Conservation (phyloP, 2,888 invertebrate genomes). For the Hirtodrosophila histrioides region DNA sequence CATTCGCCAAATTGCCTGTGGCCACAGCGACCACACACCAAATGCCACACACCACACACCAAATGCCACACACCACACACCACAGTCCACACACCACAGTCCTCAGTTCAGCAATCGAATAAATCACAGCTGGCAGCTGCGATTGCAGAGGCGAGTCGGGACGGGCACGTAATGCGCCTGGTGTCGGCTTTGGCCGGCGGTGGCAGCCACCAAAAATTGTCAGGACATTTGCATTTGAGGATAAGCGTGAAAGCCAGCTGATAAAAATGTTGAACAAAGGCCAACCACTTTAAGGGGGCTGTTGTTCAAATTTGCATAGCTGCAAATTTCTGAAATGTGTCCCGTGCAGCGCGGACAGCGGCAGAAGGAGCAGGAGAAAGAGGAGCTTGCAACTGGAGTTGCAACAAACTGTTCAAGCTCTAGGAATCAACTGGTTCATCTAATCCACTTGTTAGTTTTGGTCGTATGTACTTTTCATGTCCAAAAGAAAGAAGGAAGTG, state of each 20-base stretch:
- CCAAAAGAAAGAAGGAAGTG: too few relatives aligned
- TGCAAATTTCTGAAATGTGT: constrained; percentile 50
- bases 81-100: constrained; percentile 1
- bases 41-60: neutral
- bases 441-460: too few relatives aligned
- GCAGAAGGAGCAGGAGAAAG: neutral
- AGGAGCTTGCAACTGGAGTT: too few relatives aligned
- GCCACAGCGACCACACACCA: constrained; percentile 27
- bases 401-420: too few relatives aligned
- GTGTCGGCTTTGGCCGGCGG: constrained; percentile 33
- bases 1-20: constrained; percentile 43
- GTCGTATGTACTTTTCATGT: too few relatives aligned
- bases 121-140: constrained; percentile 34
- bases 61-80: neutral
- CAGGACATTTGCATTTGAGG: constrained; percentile 51
- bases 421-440: too few relatives aligned
- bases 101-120: constrained; percentile 31
- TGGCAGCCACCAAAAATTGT: constrained; percentile 34
- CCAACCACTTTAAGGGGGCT: constrained; percentile 7
- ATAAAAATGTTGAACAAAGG: constrained; percentile 57
- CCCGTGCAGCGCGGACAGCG: constrained; percentile 24
- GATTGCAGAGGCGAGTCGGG: neutral
- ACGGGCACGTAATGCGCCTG: constrained; percentile 25
- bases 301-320: constrained; percentile 64
- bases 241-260: constrained; percentile 45